phyloP scores from a whole-genome alignment of 2,113 vertebrate species.

The Xerus inauris region DNA sequence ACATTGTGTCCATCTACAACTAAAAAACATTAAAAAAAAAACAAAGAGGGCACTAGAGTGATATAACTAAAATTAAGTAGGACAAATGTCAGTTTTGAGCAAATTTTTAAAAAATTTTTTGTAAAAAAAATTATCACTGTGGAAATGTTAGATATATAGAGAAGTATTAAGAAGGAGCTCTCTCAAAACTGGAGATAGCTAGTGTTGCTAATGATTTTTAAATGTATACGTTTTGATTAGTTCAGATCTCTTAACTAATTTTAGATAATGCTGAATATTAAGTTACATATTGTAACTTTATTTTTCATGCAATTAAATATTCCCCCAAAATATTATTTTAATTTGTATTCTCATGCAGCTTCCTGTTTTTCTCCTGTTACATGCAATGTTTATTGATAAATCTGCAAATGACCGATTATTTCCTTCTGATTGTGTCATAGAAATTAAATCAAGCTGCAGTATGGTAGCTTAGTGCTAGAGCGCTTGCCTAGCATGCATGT shows the following conservation, averaged over 20 bases:
- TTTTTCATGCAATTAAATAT: conserved; percentile 26
- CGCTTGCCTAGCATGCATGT: too few species aligned
- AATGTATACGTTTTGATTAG: not conserved
- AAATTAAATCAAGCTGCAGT: conserved; percentile 32
- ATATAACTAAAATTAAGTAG: not conserved
- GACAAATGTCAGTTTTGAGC: not conserved
- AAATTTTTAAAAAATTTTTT: not conserved
- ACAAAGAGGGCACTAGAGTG: not conserved
- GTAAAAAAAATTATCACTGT: not conserved
- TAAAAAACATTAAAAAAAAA: too few species aligned
- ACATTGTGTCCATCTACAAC: too few species aligned
- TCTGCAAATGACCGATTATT: not conserved
- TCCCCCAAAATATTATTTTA: conserved; percentile 2
- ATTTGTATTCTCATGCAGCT: not conserved
- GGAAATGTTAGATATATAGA: not conserved
- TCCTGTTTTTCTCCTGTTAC: not conserved
- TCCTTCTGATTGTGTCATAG: not conserved
- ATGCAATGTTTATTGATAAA: not conserved
- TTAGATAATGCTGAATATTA: conserved; percentile 13
- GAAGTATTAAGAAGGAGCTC: conserved; percentile 23
- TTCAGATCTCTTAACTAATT: conserved; percentile 5
- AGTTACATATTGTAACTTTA: not conserved
- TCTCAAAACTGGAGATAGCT: conserved; percentile 4
- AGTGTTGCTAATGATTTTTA: not conserved
- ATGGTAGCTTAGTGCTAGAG: too few species aligned